phyloP scores from a whole-genome alignment of 2,797 vertebrate species.

The Tapirus indicus region DNA sequence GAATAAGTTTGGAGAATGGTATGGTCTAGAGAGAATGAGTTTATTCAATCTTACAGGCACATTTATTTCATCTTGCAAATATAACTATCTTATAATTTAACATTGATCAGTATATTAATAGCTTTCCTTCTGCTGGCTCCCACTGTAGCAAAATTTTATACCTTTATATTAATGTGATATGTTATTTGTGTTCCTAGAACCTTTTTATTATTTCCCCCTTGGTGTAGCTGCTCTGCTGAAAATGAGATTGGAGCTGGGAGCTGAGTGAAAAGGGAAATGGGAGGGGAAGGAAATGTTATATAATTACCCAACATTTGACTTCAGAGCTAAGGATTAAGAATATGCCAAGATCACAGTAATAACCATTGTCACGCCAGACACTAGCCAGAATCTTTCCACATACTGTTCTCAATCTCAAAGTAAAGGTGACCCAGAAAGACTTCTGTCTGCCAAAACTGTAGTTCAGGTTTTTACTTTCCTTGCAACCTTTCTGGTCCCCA shows the following conservation, averaged over 20 bases:
- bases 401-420: constrained; percentile 78
- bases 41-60: constrained; percentile 29
- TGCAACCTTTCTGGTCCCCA: constrained; percentile 13
- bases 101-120: background rate
- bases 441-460: constrained; percentile 82
- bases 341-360: constrained; percentile 82
- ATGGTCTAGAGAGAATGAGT: constrained; percentile 13
- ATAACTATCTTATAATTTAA: constrained; percentile 31
- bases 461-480: constrained; percentile 78
- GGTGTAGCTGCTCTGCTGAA: background rate
- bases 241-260: constrained; percentile 46
- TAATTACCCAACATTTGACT: constrained; percentile 62
- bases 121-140: background rate
- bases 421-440: constrained; percentile 82
- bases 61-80: constrained; percentile 25
- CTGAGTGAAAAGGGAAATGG: constrained; percentile 2
- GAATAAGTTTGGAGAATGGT: background rate
- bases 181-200: constrained; percentile 35
- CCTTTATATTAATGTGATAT: constrained; percentile 2
- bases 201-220: constrained; percentile 1
- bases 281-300: background rate
- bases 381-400: constrained; percentile 84
- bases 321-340: constrained; percentile 73
- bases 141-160: constrained; percentile 2
- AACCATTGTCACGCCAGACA: constrained; percentile 80